Evolutionary conservation across 2,797 vertebrate species (phyloP).

Genomic region (Parauchenoglanis punctatus): DNA sequence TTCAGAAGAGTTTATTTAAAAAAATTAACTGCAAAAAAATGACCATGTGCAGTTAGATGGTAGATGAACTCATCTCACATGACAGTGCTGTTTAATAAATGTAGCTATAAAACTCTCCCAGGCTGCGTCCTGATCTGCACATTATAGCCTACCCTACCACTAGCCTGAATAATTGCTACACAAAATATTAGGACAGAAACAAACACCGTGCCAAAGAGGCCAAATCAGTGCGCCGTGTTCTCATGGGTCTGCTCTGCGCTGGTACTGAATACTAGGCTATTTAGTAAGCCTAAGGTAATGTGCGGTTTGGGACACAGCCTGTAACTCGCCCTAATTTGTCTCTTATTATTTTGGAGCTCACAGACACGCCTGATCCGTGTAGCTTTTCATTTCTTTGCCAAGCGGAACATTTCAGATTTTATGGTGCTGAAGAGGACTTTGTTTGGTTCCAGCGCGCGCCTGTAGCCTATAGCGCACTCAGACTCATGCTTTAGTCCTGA

Average conservation of each 20-base stretch:
- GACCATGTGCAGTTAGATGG: background rate
- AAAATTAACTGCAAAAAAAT: background rate
- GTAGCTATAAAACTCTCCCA: background rate
- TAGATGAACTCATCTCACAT: background rate
- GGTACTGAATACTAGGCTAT: background rate
- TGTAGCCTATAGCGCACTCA: conserved; percentile 27
- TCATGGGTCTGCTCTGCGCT: background rate
- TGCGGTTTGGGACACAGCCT: conserved; percentile 38
- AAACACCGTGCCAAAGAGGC: background rate
- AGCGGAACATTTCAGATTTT: conserved; percentile 62
- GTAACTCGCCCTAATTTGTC: conserved; percentile 37
- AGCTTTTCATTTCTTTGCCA: conserved; percentile 58
- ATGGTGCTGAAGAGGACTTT: conserved; percentile 57
- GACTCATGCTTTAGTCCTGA: background rate
- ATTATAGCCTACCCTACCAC: no score
- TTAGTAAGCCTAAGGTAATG: conserved; percentile 13
- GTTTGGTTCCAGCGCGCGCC: conserved; percentile 47
- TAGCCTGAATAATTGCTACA: no score
- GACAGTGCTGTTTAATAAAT: background rate
- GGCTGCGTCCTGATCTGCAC: background rate
- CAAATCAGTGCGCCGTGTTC: background rate
- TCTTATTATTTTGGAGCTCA: conserved; percentile 49
- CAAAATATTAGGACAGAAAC: background rate
- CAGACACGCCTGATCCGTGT: conserved; percentile 59
- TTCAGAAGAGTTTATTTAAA: conserved; percentile 29